These are phyloP conservation scores for Nansenia antarctica DNA, from an alignment of 2,113 vertebrate species.

Conservation along the genomic window DNA sequence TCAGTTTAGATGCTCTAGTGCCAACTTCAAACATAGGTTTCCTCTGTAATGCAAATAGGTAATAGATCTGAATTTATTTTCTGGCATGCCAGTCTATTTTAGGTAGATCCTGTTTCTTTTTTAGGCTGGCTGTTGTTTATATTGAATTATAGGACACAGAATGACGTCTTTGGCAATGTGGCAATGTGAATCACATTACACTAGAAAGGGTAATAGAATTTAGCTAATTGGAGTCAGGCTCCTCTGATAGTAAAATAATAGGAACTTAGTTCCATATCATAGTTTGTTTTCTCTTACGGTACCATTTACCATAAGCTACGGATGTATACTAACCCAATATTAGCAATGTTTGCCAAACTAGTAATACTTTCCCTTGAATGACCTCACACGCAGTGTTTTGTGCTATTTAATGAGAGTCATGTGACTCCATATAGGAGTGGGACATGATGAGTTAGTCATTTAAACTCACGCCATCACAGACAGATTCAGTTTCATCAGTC, in stretches of 20 bases:
- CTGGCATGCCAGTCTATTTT: neutral
- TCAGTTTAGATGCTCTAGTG: neutral
- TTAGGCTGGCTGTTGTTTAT: constrained; percentile 18
- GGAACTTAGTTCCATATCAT: constrained; percentile 23
- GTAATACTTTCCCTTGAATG: constrained; percentile 10
- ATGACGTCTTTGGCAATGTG: too few relatives aligned
- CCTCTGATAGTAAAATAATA: constrained; percentile 19
- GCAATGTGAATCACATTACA: constrained; percentile 46
- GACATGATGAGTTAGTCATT: constrained; percentile 29
- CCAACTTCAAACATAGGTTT: neutral
- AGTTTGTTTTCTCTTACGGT: constrained; percentile 17
- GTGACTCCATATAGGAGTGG: constrained; percentile 35
- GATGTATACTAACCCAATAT: constrained; percentile 35
- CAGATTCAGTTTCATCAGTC: neutral
- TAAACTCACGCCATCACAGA: constrained; percentile 36
- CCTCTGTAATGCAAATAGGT: neutral
- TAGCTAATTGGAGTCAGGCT: constrained; percentile 57
- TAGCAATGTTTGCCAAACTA: constrained; percentile 18
- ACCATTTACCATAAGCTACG: constrained; percentile 23
- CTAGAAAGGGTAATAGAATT: constrained; percentile 54
- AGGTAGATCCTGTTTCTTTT: neutral
- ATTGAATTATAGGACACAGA: constrained; percentile 43
- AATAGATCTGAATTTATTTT: neutral
- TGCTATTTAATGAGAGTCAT: constrained; percentile 1
- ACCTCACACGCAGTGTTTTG: neutral